These are phyloP conservation scores for Peribatodes rhomboidaria DNA, from an alignment of 2,888 invertebrate genomes.

Conservation along the genomic window DNA sequence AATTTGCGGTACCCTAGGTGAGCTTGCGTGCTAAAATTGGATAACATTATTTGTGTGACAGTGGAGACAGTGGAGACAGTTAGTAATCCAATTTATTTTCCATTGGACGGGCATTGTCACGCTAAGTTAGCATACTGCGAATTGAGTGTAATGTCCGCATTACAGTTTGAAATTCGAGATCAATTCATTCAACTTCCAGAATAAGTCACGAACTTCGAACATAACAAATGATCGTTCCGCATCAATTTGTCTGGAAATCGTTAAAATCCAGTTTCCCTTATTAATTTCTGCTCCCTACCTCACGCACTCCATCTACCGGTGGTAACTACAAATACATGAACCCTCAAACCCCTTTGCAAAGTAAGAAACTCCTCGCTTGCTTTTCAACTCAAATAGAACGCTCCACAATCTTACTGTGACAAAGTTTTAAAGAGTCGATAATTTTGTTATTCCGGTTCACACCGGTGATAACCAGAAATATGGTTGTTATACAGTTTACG, in stretches of 20 bases:
- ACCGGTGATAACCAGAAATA: slow-evolving; percentile 65
- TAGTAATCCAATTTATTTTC: too few species aligned
- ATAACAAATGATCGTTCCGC: slow-evolving; percentile 79
- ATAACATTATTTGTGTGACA: too few species aligned
- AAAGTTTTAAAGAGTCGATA: slow-evolving; percentile 10
- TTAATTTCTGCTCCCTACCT: slow-evolving; percentile 75
- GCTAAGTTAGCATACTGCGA: too few species aligned
- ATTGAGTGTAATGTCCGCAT: too few species aligned
- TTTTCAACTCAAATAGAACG: background rate
- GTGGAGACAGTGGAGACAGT: too few species aligned
- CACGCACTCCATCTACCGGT: slow-evolving; percentile 31
- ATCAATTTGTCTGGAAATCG: slow-evolving; percentile 79
- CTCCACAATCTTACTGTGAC: slow-evolving; percentile 1
- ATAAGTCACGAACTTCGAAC: slow-evolving; percentile 64
- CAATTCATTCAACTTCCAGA: slow-evolving; percentile 46
- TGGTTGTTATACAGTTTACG: slow-evolving; percentile 69
- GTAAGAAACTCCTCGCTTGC: background rate
- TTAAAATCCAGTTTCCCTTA: slow-evolving; percentile 80
- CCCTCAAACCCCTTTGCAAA: slow-evolving; percentile 11
- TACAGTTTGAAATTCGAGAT: too few species aligned
- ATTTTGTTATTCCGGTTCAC: slow-evolving; percentile 50
- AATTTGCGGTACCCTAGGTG: too few species aligned
- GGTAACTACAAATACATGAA: background rate
- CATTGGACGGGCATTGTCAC: too few species aligned
- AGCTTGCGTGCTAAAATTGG: too few species aligned